Percentiles rank a stretch among this genome's conserved stretches.
These are phyloP conservation scores for Parnassius glacialis DNA, from an alignment of 2,888 invertebrate species.

Conservation along the genomic window DNA sequence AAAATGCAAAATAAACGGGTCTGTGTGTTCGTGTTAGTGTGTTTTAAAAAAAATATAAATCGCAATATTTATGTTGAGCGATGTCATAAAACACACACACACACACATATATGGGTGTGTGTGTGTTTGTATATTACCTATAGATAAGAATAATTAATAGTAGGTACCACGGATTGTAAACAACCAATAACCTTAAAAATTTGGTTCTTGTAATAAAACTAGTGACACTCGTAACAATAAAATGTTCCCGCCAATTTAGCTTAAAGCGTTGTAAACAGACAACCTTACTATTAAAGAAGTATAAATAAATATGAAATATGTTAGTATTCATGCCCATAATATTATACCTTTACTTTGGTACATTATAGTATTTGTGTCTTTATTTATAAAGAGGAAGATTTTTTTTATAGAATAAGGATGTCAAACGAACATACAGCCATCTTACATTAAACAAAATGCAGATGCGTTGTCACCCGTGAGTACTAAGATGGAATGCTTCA, in stretches of 20 bases:
- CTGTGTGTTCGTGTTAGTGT: too few relatives aligned
- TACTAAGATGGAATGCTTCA: too few relatives aligned
- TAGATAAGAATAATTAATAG: too few relatives aligned
- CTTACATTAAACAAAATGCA: too few relatives aligned
- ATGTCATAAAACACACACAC: background rate
- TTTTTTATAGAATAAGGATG: too few relatives aligned
- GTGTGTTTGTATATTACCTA: background rate
- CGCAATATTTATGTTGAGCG: background rate
- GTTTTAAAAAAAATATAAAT: too few relatives aligned
- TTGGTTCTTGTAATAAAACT: constrained; percentile 13
- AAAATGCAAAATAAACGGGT: too few relatives aligned
- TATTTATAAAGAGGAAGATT: too few relatives aligned
- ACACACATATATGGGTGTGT: too few relatives aligned
- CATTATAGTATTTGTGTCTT: constrained; percentile 1
- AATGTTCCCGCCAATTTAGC: constrained; percentile 17
- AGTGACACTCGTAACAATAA: constrained; percentile 6
- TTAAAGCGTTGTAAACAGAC: constrained; percentile 17
- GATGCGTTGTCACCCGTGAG: too few relatives aligned
- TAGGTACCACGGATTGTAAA: too few relatives aligned
- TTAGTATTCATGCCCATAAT: constrained; percentile 10
- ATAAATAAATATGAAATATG: constrained; percentile 20
- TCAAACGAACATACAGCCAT: too few relatives aligned
- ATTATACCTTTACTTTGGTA: constrained; percentile 7
- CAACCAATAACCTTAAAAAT: background rate
- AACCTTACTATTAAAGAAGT: constrained; percentile 9